Evolutionary conservation across 2,113 vertebrate genomes (phyloP), one percentile per base, ranked within the genome.

Genomic region (Thomomys bottae): DNA sequence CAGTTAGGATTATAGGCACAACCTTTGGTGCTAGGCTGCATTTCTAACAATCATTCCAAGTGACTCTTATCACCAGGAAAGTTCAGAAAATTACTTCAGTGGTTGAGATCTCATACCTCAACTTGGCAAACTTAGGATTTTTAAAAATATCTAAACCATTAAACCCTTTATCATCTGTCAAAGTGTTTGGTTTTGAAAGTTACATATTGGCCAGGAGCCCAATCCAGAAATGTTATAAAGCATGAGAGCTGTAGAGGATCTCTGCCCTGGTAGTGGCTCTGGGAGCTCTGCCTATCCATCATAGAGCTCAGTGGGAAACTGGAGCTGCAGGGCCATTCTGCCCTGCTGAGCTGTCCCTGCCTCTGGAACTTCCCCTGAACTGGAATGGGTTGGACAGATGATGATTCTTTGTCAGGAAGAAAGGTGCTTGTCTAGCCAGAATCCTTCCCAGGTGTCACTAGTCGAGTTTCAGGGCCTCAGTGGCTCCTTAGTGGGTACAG

Each of bases 21-120:
- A 45, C 49, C 61, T 76, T 70, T 77, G 80, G 45, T 1, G 17
- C 49, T 54, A 82, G 89, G 79, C n/a, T 81, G 49, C 21, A 61
- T 54, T 54, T 85, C 83, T 38, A 84, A 80, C 30, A 45, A 57
- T 54, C 40, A 36, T 75, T 28, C 26, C 66, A 75, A 36, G 75
- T 82, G 76, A 84, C 57, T 77, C 57, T 92, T 91, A 80, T 76
- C 67, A 71, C 36, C 59, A 49, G 72, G 36, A 84, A 94, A 87
- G 40, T 84, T 81, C 67, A 45, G 57, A 85, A 92, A 93, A 87
- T 90, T 10, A 23, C 77, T 49, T 88, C 54, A 8, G 5, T 21
- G 40, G 17, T 70, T 34, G 38, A 87, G 81, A 78, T 80, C 59
- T 70, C 5, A 68, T 4, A 30, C 21, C 26, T 73, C 59, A 3